phyloP scores from a whole-genome alignment of 1,140 invertebrate genomes.

The Hestina assimilis region DNA sequence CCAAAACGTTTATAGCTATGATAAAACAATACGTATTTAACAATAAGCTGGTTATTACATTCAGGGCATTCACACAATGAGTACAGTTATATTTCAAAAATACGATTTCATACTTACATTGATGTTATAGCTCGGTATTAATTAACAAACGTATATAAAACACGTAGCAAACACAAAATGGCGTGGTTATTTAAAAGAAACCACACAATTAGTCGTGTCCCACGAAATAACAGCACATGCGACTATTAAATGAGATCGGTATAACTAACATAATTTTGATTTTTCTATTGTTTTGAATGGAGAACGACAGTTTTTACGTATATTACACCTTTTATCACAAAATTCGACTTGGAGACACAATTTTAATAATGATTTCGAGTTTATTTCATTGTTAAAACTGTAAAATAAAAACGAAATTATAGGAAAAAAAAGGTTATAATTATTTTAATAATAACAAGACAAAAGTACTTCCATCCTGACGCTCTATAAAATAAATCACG shows the following conservation, averaged over 20 bases:
- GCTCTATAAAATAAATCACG: constrained; percentile 31
- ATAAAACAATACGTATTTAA: constrained; percentile 7
- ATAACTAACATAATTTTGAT: constrained; percentile 47
- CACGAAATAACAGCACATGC: constrained; percentile 63
- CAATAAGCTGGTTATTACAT: constrained; percentile 12
- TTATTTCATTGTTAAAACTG: constrained; percentile 42
- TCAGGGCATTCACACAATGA: constrained; percentile 21
- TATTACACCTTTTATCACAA: constrained; percentile 14
- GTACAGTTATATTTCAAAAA: constrained; percentile 21
- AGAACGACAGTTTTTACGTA: constrained; percentile 35
- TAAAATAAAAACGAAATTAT: constrained; percentile 52
- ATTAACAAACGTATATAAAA: background rate
- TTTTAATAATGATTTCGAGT: constrained; percentile 17
- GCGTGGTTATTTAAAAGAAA: constrained; percentile 41
- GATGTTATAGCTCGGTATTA: background rate
- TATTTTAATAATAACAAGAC: constrained; percentile 59
- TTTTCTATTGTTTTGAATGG: constrained; percentile 45
- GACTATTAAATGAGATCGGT: constrained; percentile 49
- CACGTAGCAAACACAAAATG: constrained; percentile 39
- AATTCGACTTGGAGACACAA: constrained; percentile 22
- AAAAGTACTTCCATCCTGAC: constrained; percentile 34
- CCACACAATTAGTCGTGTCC: constrained; percentile 48
- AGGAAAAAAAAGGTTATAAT: constrained; percentile 59
- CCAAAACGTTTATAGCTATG: background rate
- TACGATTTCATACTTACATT: background rate